These are phyloP conservation scores for Hymenochirus boettgeri DNA, from an alignment of 2,113 vertebrate species.

Conservation along the genomic window DNA sequence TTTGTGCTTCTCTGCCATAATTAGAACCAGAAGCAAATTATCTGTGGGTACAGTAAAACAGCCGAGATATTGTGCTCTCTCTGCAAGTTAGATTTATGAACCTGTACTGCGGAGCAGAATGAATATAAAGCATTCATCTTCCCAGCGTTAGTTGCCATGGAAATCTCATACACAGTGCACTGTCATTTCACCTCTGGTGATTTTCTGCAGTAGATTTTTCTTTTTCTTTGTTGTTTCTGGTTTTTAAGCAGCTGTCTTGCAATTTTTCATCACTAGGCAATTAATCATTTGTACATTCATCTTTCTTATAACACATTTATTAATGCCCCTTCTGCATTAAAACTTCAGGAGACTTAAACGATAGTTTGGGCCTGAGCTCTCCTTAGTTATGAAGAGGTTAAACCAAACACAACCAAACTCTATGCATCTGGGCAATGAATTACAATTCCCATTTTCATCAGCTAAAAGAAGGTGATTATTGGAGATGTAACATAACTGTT, in stretches of 20 bases:
- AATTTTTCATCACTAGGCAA: slow-evolving; percentile 59
- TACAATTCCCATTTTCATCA: neutral
- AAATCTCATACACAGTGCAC: slow-evolving; percentile 73
- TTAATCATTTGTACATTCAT: slow-evolving; percentile 52
- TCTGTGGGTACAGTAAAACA: slow-evolving; percentile 59
- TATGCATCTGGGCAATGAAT: neutral
- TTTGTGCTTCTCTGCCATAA: slow-evolving; percentile 64
- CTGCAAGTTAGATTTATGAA: slow-evolving; percentile 83
- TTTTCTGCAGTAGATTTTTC: slow-evolving; percentile 69
- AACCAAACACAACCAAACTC: too few relatives aligned
- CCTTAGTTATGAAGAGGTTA: too few relatives aligned
- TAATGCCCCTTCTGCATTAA: neutral
- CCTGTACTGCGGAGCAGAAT: slow-evolving; percentile 64
- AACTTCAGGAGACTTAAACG: too few relatives aligned
- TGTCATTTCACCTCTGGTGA: slow-evolving; percentile 71
- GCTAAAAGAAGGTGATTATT: too few relatives aligned
- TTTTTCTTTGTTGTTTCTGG: slow-evolving; percentile 64
- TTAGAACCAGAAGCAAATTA: slow-evolving; percentile 71
- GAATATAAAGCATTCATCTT: slow-evolving; percentile 74
- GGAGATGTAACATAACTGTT: too few relatives aligned
- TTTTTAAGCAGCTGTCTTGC: slow-evolving; percentile 75
- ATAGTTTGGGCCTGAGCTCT: too few relatives aligned
- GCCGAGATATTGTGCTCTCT: slow-evolving; percentile 67
- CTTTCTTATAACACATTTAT: slow-evolving; percentile 16
- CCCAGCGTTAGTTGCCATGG: slow-evolving; percentile 76